Base-by-base conservation (phyloP, 1,140 invertebrate genomes). In the Diorhabda carinulata region DNA sequence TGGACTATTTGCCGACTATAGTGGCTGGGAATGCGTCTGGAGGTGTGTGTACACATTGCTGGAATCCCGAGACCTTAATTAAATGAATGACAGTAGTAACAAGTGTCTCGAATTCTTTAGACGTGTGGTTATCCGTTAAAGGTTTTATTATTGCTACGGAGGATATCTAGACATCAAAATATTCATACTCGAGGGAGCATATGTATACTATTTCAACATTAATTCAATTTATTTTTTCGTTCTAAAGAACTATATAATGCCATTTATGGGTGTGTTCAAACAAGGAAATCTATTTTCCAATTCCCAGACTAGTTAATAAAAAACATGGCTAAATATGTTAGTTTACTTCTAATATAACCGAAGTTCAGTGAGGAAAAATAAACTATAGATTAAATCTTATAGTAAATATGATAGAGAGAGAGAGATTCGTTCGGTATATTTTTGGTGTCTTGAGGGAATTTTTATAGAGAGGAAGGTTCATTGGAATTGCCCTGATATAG, bases 11-110 rank as follows among this genome's bases (percentile, higher is more conserved):
- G 61, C 45, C 67, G 71, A 8, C 47, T 6, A 42, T 64, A 10
- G n/a, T 57, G 71, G 60, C 67, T 68, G 64, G 62, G 68, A 72
- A 72, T 72, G 64, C 68, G 64, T 72, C 67, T 57, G 65, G 71
- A 72, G 71, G 71, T 72, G 71, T 69, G 43, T 42, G 42, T 52
- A 68, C 67, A 64, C 59, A 64, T 68, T 61, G 59, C 45, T 42
- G 71, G 71, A 69, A 72, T 72, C 71, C 66, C 67, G 61, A 61
- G 65, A 52, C 57, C 60, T 40, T 63, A 68, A 71, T 71, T 71
- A 42, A 56, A 47, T 43, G 25, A 40, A 60, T 57, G 45, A 45
- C 61, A 67, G 52, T 67, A 52, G 43, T 60, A 56, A 59, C 64
- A 58, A 67, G 57, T 67, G 65, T 60, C 44, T 10, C 57, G 44